Base-by-base conservation (phyloP, 2,113 vertebrate genomes). In the Hippocampus abdominalis region DNA sequence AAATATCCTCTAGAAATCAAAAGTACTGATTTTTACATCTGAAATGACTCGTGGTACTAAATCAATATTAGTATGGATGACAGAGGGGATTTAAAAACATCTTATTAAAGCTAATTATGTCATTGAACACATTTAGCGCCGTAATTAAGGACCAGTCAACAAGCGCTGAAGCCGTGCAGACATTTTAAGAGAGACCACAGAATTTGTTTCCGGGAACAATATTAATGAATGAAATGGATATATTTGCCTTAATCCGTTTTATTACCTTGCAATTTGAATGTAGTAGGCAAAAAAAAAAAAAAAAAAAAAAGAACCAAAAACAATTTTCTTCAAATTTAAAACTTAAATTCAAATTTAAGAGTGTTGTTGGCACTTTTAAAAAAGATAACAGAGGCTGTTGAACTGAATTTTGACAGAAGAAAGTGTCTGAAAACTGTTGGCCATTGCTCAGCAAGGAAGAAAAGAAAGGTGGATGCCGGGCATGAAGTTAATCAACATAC, bases 201-300 rank as follows among this genome's bases (percentile, higher is more conserved):
- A 27, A 48, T 72, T 77, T 68, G 36, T 73, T 83, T 78, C 67
- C 46, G 67, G 29, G 57, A 56, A 59, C n/a, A 66, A 77, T 68
- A 72, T 73, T 48, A 77, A 81, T 76, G 61, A 77, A 81, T 76
- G 61, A 25, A 81, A 68, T 57, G 10, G 23, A 69, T 65, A 68
- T 48, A 49, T 76, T 70, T 18, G 48, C 68, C 66, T 68, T 64
- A 44, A 82, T 71, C 12, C 11, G n/a, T 12, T 64, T 42, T 15
- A 64, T 25, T 32, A 29, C 5, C 13, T 57, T 25, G 16, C 16
- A 39, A 21, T 39, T 15, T 64, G 13, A 42, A 44, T 2, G n/a
- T 2, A 25, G 21, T 10, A 25, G 21, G 20, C 27, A n/a, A 5
- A 36, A 0, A 0, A 0, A 4, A 32, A 32, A 32, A 32, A 32